These are phyloP conservation scores for Pandemis corylana DNA, from an alignment of 2,888 invertebrate genomes.

Conservation along the genomic window DNA sequence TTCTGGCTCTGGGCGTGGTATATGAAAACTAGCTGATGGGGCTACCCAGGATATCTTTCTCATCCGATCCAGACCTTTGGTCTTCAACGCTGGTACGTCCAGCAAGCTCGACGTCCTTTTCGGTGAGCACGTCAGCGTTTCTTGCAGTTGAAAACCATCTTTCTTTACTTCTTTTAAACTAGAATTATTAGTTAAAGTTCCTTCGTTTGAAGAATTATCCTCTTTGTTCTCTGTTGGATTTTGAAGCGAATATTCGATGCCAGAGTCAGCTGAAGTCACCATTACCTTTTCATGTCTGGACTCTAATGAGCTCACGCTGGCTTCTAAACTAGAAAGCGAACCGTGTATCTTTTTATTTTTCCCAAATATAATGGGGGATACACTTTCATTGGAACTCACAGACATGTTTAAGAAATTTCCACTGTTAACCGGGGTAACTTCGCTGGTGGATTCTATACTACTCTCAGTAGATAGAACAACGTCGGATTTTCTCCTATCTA, in stretches of 20 bases:
- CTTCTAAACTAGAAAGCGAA: conserved; percentile 79
- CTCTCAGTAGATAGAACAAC: conserved; percentile 69
- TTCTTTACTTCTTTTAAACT: conserved; percentile 71
- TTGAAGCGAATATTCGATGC: conserved; percentile 78
- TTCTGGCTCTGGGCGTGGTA: conserved; percentile 69
- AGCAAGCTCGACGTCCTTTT: conserved; percentile 74
- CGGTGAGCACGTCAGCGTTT: conserved; percentile 67
- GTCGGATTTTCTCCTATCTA: conserved; percentile 70
- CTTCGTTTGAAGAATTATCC: conserved; percentile 79
- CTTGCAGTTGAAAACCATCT: conserved; percentile 55
- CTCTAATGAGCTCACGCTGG: conserved; percentile 80
- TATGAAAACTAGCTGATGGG: conserved; percentile 74
- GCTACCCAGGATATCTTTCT: conserved; percentile 87
- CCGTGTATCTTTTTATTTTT: conserved; percentile 75
- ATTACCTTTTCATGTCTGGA: conserved; percentile 75
- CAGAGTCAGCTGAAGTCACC: conserved; percentile 80
- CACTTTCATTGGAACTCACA: conserved; percentile 79
- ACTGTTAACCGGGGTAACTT: conserved; percentile 70
- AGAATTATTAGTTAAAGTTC: conserved; percentile 78
- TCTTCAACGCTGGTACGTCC: conserved; percentile 77
- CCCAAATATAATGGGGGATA: conserved; percentile 77
- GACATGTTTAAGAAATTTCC: conserved; percentile 71
- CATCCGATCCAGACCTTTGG: conserved; percentile 73
- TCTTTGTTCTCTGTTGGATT: conserved; percentile 72
- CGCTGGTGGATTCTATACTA: conserved; percentile 77